Conservation (phyloP, 2,797 vertebrate species). For the Esox lucius region DNA sequence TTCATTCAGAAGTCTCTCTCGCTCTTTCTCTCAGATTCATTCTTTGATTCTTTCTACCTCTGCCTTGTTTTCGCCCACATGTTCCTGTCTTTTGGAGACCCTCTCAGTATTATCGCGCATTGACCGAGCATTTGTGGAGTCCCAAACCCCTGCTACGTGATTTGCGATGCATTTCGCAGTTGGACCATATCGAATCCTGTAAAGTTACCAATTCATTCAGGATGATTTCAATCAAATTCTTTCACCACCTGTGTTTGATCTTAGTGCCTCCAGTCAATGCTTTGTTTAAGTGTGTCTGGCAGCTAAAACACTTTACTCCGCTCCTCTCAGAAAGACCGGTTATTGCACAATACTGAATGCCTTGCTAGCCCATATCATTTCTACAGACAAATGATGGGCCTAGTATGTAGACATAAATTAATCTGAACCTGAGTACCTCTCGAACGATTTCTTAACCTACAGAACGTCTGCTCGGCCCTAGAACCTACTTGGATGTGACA, state of each 20-base stretch:
- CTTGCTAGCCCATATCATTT: too few species aligned
- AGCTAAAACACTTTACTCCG: background rate
- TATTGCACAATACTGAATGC: background rate
- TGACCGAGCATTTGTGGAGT: too few species aligned
- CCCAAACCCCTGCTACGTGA: background rate
- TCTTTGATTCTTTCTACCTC: too few species aligned
- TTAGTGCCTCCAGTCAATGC: background rate
- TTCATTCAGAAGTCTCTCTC: constrained; percentile 22
- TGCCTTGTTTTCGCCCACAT: background rate
- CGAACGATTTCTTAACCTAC: too few species aligned
- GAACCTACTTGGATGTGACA: too few species aligned
- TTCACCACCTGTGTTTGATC: background rate
- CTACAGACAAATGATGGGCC: too few species aligned
- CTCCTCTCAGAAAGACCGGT: background rate
- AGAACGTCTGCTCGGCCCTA: too few species aligned
- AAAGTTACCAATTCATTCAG: background rate
- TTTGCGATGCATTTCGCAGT: background rate
- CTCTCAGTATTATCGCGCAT: background rate
- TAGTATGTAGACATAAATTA: too few species aligned
- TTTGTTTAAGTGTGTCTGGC: background rate
- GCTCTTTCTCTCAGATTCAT: too few species aligned
- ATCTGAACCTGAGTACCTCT: too few species aligned
- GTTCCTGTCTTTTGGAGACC: constrained; percentile 10
- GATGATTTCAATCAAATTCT: background rate
- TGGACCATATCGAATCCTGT: background rate